Evolutionary conservation across 2,113 vertebrate genomes (phyloP).

Genomic region (Microcebus ravelobensis): DNA sequence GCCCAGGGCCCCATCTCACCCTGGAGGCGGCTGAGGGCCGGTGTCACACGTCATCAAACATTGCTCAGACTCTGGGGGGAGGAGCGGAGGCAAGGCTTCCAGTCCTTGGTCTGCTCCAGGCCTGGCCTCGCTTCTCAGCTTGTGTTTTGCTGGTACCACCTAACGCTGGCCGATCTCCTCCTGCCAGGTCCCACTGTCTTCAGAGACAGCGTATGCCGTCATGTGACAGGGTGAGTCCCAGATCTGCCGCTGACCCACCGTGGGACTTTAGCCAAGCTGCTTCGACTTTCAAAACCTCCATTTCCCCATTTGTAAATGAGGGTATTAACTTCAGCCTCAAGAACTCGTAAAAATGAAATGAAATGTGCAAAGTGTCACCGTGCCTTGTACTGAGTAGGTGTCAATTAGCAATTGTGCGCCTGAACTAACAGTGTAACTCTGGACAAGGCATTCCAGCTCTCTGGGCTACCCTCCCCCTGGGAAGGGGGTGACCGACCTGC

Average conservation of each 20-base stretch:
- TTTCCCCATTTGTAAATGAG: background rate
- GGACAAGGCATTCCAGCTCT: background rate
- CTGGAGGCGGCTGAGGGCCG: background rate
- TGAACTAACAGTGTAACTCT: background rate
- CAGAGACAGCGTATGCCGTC: background rate
- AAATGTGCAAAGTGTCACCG: background rate
- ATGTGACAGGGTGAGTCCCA: background rate
- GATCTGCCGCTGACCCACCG: background rate
- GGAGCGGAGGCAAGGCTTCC: background rate
- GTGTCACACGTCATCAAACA: background rate
- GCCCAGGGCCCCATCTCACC: background rate
- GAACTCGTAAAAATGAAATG: background rate
- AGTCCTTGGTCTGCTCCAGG: accelerated
- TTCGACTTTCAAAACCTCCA: background rate
- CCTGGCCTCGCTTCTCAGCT: background rate
- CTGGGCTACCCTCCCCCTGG: background rate
- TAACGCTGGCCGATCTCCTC: background rate
- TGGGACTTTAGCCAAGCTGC: background rate
- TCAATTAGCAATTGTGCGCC: background rate
- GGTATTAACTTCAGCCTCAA: background rate
- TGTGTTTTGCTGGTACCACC: background rate
- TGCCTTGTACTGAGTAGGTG: background rate
- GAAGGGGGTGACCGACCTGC: accelerated
- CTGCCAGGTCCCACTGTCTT: background rate
- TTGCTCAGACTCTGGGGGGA: slow-evolving; percentile 17